Base-by-base conservation (phyloP, 2,888 invertebrate species). In the Ochropleura plecta region DNA sequence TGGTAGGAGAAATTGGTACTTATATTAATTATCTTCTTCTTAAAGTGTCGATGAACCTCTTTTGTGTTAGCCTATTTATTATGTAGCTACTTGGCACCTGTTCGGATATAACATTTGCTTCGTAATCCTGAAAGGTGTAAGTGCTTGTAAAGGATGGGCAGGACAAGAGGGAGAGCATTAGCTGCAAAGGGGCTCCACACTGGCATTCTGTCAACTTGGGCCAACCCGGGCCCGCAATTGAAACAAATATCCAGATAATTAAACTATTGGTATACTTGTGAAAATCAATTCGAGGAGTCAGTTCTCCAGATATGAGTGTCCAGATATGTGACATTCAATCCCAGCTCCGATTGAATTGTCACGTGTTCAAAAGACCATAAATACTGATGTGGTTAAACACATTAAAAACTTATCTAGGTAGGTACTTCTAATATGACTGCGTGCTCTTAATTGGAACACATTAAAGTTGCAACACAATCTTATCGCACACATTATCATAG, bases 401-500 rank as follows among this genome's bases (percentile, higher is more conserved):
- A 51, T 78, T 59, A 40, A 8, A 65, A 62, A 5, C 9, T 12
- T 49, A 44, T 16, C 49, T 57, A 74, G 16, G 8, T 66, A 64
- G 14, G 63, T 67, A 79, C 55, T 62, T 66, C 3, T 7, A 63
- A n/a, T 48, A 42, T 16, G 14, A 51, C 20, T 49, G 57, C 79
- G 67, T 82, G 75, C 49, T 59, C 53, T 16, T 67, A 86, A 75
- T 70, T 68, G 46, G 83, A 70, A 68, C 73, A 72, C 16, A 73
- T 57, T 60, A 59, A 63, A 57, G 73, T 70, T 72, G 63, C 60
- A 66, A 62, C 73, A 74, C 51, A 77, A 80, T 83, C 77, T 86
- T 84, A 84, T 84, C 86, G 46, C 65, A 12, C 20, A 20, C 49
- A 71, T 73, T 79, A 83, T 83, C 78, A 68, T 70, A 69, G 65